Conservation (phyloP, 2,888 invertebrate genomes). For the Chloroclysta siterata region DNA sequence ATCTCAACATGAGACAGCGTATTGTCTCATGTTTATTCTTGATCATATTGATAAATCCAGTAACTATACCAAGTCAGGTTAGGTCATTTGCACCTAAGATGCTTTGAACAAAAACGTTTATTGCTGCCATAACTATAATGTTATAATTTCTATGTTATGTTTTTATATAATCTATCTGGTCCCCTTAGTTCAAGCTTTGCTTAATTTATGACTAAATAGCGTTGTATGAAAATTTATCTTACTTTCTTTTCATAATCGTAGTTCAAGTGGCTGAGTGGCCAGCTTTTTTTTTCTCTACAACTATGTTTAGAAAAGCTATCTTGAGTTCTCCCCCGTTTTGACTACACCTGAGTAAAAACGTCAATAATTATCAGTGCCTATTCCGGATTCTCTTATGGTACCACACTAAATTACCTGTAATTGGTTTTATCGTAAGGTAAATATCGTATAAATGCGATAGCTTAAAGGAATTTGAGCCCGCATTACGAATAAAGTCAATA, state of each 20-base stretch:
- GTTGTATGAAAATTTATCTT: not conserved
- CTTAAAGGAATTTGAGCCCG: slow-evolving; percentile 29
- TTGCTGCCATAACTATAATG: not conserved
- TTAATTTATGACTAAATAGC: no score
- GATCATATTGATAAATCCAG: not conserved
- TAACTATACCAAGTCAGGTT: not conserved
- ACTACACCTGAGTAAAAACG: not conserved
- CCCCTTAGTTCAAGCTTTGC: no score
- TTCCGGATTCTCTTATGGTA: slow-evolving; percentile 1
- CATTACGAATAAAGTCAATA: slow-evolving; percentile 52
- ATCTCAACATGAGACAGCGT: not conserved
- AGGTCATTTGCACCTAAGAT: not conserved
- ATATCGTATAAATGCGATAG: slow-evolving; percentile 22
- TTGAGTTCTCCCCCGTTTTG: not conserved
- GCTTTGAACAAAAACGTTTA: no score
- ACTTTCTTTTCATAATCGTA: not conserved
- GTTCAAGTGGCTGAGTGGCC: not conserved
- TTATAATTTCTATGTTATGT: not conserved
- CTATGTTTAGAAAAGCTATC: not conserved
- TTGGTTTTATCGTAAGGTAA: slow-evolving; percentile 19
- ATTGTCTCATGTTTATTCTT: not conserved
- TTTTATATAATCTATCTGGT: no score
- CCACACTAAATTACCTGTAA: slow-evolving; percentile 20
- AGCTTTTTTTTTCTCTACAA: not conserved
- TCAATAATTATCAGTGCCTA: slow-evolving; percentile 1